These are phyloP conservation scores for Platynereis dumerilii DNA, from an alignment of 2,888 invertebrate genomes.

Conservation along the genomic window DNA sequence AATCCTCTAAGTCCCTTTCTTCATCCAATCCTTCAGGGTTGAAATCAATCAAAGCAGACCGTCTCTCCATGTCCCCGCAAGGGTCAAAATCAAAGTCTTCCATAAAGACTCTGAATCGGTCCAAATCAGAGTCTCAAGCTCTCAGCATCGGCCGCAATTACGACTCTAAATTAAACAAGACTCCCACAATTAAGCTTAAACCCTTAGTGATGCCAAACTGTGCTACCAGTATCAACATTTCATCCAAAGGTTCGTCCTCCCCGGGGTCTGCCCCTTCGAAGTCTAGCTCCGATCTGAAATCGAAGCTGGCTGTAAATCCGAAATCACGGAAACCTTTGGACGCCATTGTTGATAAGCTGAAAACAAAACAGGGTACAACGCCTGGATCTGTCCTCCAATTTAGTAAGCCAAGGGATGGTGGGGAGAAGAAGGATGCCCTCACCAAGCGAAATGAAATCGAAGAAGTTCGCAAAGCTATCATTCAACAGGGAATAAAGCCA, in stretches of 20 bases:
- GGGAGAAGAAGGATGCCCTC: slow-evolving; percentile 22
- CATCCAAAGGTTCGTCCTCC: slow-evolving; percentile 28
- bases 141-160: slow-evolving; percentile 35
- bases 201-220: slow-evolving; percentile 74
- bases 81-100: not conserved
- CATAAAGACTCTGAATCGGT: slow-evolving; percentile 3
- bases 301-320: slow-evolving; percentile 8
- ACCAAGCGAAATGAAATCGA: slow-evolving; percentile 27
- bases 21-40: slow-evolving; percentile 16
- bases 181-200: slow-evolving; percentile 56
- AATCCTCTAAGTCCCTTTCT: slow-evolving; percentile 12
- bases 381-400: not conserved
- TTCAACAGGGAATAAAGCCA: slow-evolving; percentile 34
- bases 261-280: slow-evolving; percentile 22
- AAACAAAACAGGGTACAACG: slow-evolving; percentile 35
- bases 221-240: slow-evolving; percentile 21
- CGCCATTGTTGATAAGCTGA: slow-evolving; percentile 84
- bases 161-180: slow-evolving; percentile 51
- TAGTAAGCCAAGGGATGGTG: not conserved
- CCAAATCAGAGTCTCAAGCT: slow-evolving; percentile 26
- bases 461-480: slow-evolving; percentile 32
- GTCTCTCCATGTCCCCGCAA: not conserved
- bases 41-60: not conserved
- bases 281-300: slow-evolving; percentile 3
- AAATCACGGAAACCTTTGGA: slow-evolving; percentile 51